Conservation (phyloP, 1,140 invertebrate genomes). For the Eciton burchellii region DNA sequence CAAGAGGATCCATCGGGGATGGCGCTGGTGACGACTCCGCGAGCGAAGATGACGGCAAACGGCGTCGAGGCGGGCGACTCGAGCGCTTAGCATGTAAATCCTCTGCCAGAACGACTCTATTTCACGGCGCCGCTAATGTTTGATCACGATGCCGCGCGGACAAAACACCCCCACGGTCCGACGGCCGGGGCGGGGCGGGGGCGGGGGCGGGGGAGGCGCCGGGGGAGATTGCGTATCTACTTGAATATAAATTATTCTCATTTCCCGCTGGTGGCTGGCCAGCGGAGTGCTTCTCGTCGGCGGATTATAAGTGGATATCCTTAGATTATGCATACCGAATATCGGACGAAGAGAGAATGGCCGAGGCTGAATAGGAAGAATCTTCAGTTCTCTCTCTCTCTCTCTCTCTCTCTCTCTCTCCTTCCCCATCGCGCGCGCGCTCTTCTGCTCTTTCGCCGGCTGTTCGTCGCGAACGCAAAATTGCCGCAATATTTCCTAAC, state of each 20-base stretch:
- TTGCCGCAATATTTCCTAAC: slow-evolving; percentile 42
- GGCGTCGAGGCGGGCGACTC: background rate
- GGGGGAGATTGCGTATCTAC: slow-evolving; percentile 47
- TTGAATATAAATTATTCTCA: slow-evolving; percentile 62
- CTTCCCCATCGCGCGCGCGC: too few relatives aligned
- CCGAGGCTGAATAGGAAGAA: slow-evolving; percentile 32
- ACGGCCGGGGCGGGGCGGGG: background rate
- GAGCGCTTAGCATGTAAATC: slow-evolving; percentile 16
- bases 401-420: background rate
- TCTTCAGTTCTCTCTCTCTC: slow-evolving; percentile 13
- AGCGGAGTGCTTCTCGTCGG: slow-evolving; percentile 23
- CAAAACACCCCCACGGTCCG: slow-evolving; percentile 17
- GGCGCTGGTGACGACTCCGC: background rate
- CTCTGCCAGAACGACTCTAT: slow-evolving; percentile 9
- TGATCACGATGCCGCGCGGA: slow-evolving; percentile 12
- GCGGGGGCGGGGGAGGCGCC: too few relatives aligned
- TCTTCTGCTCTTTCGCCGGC: background rate
- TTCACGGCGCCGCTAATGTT: slow-evolving; percentile 16
- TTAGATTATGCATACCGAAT: slow-evolving; percentile 60
- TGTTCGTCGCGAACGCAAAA: slow-evolving; percentile 38
- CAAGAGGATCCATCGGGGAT: too few relatives aligned
- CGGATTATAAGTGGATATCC: slow-evolving; percentile 46
- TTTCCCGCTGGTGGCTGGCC: slow-evolving; percentile 40
- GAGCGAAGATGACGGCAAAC: background rate
- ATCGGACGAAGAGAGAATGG: slow-evolving; percentile 47